Percentiles rank a stretch among this genome's conserved stretches.
These are phyloP conservation scores for Lymantria dispar DNA, from an alignment of 2,888 invertebrate species.

Conservation along the genomic window DNA sequence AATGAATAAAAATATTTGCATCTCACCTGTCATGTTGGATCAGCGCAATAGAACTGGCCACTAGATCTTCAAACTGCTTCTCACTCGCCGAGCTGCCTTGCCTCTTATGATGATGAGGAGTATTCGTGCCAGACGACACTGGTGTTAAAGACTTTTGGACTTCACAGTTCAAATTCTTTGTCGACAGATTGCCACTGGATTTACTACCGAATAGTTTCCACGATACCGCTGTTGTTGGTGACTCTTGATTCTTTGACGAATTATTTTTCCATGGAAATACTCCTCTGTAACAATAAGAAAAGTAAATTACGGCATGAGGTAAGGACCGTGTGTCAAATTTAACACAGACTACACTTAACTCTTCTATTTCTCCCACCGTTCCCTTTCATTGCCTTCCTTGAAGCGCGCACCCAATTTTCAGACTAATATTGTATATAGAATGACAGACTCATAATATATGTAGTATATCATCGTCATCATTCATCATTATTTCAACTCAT, in stretches of 20 bases:
- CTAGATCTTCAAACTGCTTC: conserved; percentile 82
- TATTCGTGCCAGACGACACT: conserved; percentile 61
- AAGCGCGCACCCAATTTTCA: too few relatives aligned
- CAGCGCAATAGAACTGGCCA: conserved; percentile 87
- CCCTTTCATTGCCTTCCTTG: too few relatives aligned
- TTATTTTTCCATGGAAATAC: conserved; percentile 80
- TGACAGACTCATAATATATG: too few relatives aligned
- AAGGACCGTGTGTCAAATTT: neutral
- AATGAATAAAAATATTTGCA: neutral
- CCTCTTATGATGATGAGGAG: conserved; percentile 70
- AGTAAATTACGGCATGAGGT: neutral
- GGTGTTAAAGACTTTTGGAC: conserved; percentile 61
- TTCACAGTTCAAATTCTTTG: conserved; percentile 54
- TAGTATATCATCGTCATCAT: too few relatives aligned
- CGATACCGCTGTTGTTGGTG: conserved; percentile 44
- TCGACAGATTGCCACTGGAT: conserved; percentile 58
- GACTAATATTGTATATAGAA: too few relatives aligned
- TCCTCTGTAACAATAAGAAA: conserved; percentile 69
- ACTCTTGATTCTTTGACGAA: conserved; percentile 57
- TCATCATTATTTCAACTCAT: too few relatives aligned
- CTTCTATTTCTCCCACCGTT: too few relatives aligned
- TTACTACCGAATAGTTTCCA: conserved; percentile 74
- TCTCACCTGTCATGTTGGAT: conserved; percentile 86
- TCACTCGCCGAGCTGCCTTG: conserved; percentile 78
- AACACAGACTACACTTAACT: neutral